These are phyloP conservation scores for Enteromius fasciolatus DNA, from an alignment of 2,797 vertebrate genomes.

Conservation along the genomic window DNA sequence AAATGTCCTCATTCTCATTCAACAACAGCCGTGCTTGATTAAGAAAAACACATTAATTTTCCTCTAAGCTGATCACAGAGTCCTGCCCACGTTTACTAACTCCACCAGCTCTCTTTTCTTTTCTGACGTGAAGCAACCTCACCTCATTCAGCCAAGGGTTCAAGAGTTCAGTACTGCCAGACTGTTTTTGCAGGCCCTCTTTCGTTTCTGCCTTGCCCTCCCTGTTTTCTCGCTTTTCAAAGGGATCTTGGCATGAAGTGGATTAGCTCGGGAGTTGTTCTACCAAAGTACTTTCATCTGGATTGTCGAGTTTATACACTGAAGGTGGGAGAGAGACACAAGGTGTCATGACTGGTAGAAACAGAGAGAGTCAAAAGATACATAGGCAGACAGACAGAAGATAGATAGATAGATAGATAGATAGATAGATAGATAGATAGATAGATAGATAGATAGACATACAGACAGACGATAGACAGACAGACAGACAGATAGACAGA, in stretches of 20 bases:
- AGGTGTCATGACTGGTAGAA: not conserved
- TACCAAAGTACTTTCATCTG: constrained; percentile 50
- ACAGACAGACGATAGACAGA: not conserved
- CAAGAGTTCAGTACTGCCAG: constrained; percentile 45
- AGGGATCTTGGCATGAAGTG: constrained; percentile 50
- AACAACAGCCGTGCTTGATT: not conserved
- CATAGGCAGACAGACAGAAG: not conserved
- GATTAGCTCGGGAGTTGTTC: constrained; percentile 51
- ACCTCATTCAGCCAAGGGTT: constrained; percentile 18
- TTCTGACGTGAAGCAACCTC: constrained; percentile 19
- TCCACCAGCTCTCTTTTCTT: not conserved
- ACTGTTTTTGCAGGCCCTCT: constrained; percentile 24
- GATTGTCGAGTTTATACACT: not conserved
- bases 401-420: not conserved
- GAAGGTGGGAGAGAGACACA: not conserved
- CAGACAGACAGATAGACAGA: not conserved
- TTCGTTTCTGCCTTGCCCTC: constrained; percentile 32
- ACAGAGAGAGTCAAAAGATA: not conserved
- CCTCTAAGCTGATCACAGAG: constrained; percentile 2
- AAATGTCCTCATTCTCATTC: constrained; percentile 5
- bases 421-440: not conserved
- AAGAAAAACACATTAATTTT: not conserved
- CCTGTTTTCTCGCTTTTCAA: constrained; percentile 34
- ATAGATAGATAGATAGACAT: not conserved
- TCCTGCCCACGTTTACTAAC: not conserved